Base-by-base conservation (phyloP, 2,888 invertebrate genomes). In the Physocephala rufipes region DNA sequence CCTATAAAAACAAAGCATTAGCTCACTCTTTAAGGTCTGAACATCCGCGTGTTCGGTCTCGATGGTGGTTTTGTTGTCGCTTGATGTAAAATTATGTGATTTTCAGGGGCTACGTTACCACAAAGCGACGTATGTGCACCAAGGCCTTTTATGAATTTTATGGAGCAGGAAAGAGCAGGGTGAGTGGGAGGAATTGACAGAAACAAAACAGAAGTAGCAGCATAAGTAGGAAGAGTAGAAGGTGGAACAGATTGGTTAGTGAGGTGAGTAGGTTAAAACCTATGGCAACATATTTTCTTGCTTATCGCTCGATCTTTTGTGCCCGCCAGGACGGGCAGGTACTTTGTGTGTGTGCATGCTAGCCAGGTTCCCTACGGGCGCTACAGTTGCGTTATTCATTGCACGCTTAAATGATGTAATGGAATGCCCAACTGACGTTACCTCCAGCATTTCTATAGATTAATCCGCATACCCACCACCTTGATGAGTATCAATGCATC, bases 351-450 rank as follows among this genome's bases (percentile, higher is more conserved):
- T 28, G 36, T 36, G 36, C 36, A 9, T 36, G 36, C 9, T 9
- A 36, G 36, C 36, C 36, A 4, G 15, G 24, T 26, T 24, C 21
- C 68, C 68, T 43, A 12, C 26, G 21, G 61, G 62, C 62, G 51
- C 13, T n/a, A 21, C 68, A 62, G 16, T n/a, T n/a, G 43, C 43
- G 61, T 49, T 36, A 36, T 9, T 49, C 49, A n/a, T 45, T 55
- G 71, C 67, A 67, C 62, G 62, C 62, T 13, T 19, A 49, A 49
- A 49, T 19, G 49, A 59, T 67, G 63, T 36, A 62, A 67, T 71
- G 53, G 67, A 28, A 62, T 67, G 67, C 70, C 51, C 45, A 67
- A 61, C 43, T 66, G 45, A 67, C 28, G 28, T 30, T 24, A 55
- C 47, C 43, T n/a, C 19, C 15, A 24, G 55, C 55, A 3, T 24